Base-by-base conservation (phyloP, 2,888 invertebrate species). In the Vesta saturnalis region DNA sequence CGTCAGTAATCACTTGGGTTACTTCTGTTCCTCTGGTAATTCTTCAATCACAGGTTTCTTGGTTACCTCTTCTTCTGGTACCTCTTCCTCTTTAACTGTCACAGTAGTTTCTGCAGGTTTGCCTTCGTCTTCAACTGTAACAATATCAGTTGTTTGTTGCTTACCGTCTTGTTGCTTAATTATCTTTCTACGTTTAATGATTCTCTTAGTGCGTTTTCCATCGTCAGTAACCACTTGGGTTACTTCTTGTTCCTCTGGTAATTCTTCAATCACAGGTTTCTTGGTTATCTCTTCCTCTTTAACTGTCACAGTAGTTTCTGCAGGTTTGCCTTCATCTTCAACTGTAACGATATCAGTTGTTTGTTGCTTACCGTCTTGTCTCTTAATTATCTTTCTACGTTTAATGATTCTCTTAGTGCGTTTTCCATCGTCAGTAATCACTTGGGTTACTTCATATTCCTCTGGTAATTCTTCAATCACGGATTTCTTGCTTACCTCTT, bases 271-370 rank as follows among this genome's bases (percentile, higher is more conserved):
- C 61, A 71, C 49, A 15, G 47, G 47, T 19, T 22, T 19, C 12
- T 54, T 54, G 4, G 54, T 18, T 69, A 72, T 16, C 68, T 56
- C 14, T 73, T 55, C 69, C 69, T 77, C 74, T 49, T 78, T 71
- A 59, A 77, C 76, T 2, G 74, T 73, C 4, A 82, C 77, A 4
- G 81, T 80, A 0, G 77, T 80, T 35, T 80, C 77, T 1, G 83
- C 82, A 30, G 72, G 72, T 68, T 80, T 77, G 8, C 77, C 80
- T 46, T 79, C 79, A 66, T 79, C 78, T 55, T 80, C 77, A 0
- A 82, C 76, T 1, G 79, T 85, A 64, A 82, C 79, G 30, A 85
- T 82, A 74, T 84, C 84, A 1, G 83, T 84, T 22, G 82, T 78
- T 76, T 85, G 69, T 57, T 75, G 76, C 55, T 54, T 54, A 5